Evolutionary conservation across 2,797 vertebrate species (phyloP).

Genomic region (Anguilla anguilla): DNA sequence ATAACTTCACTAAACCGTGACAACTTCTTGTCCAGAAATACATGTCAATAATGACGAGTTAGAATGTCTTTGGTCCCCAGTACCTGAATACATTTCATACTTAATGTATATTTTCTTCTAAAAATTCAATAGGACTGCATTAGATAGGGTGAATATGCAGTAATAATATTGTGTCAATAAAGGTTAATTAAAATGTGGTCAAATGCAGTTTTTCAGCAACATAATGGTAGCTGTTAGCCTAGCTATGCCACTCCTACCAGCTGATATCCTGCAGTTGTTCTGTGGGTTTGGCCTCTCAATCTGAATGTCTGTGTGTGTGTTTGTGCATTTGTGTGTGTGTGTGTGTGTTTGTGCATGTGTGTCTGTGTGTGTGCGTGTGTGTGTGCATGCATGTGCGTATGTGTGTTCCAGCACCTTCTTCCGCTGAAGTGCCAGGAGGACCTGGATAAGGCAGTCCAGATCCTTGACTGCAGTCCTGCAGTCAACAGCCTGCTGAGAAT

Average conservation of each 20-base stretch:
- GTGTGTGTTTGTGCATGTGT: constrained; percentile 9
- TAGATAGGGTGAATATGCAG: neutral
- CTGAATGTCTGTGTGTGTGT: neutral
- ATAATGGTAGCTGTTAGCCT: neutral
- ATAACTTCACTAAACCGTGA: neutral
- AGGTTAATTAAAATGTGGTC: neutral
- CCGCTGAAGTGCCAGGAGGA: constrained; percentile 89
- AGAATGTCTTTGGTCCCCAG: neutral
- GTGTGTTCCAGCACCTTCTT: constrained; percentile 72
- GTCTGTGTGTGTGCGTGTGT: neutral
- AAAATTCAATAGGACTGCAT: neutral
- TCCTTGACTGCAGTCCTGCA: constrained; percentile 74
- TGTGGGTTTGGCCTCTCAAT: neutral
- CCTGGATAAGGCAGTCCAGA: constrained; percentile 82
- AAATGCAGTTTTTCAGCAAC: neutral
- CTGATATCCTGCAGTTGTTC: neutral
- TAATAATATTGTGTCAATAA: neutral
- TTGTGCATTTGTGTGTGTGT: constrained; percentile 26
- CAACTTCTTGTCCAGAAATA: neutral
- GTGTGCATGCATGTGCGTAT: constrained; percentile 3
- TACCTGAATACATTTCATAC: neutral
- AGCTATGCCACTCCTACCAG: neutral
- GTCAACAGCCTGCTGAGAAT: constrained; percentile 82
- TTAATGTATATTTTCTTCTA: neutral
- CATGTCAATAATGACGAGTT: neutral